Conservation (phyloP, 1,140 invertebrate genomes). For the Eriosoma lanigerum region DNA sequence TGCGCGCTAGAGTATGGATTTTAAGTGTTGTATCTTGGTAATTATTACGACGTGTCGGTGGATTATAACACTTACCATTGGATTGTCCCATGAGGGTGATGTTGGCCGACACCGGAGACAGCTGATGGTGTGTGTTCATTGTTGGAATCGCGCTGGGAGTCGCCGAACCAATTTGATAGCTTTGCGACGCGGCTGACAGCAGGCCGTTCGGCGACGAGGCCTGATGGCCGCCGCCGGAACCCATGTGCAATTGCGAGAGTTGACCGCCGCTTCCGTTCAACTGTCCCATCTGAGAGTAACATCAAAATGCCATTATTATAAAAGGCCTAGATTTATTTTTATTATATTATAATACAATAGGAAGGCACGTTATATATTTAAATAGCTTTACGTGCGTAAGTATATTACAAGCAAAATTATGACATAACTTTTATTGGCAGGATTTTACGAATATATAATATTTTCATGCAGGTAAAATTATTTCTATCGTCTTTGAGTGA, state of each 20-base stretch:
- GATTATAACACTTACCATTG: slow-evolving; percentile 46
- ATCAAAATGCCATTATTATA: neutral
- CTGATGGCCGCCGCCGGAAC: slow-evolving; percentile 25
- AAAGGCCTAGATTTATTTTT: no score
- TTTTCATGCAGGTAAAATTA: no score
- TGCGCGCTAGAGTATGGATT: no score
- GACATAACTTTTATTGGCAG: no score
- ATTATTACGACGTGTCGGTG: no score
- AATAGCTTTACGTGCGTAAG: no score
- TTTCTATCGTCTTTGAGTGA: no score
- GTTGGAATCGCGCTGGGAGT: slow-evolving; percentile 53
- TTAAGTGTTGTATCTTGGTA: no score
- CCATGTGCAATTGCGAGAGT: slow-evolving; percentile 30
- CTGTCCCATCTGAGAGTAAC: slow-evolving; percentile 20
- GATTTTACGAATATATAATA: no score
- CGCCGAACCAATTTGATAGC: slow-evolving; percentile 53
- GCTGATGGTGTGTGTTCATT: slow-evolving; percentile 53
- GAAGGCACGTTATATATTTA: no score
- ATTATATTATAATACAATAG: no score
- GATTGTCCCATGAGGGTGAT: slow-evolving; percentile 54
- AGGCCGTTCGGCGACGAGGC: slow-evolving; percentile 21
- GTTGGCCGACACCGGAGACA: slow-evolving; percentile 54
- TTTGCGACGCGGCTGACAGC: slow-evolving; percentile 31
- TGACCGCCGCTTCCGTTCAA: slow-evolving; percentile 30
- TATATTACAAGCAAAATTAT: no score